A percentile compares a stretch with the other conserved stretches of the same genome.
phyloP scores from a whole-genome alignment of 2,113 vertebrate genomes.

The Petrocephalus microphthalmus region DNA sequence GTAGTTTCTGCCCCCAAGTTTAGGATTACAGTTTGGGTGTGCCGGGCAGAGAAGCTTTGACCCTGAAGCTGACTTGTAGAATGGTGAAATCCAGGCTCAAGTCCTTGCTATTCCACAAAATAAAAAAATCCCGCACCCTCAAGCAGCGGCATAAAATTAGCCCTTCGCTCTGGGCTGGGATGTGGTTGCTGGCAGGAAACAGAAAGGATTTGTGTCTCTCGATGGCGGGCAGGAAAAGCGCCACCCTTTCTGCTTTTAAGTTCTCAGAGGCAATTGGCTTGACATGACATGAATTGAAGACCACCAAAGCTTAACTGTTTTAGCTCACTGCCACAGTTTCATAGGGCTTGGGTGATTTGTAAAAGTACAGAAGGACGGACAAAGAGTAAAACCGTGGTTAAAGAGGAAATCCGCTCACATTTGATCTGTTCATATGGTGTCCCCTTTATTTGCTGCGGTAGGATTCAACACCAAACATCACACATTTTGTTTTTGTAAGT shows the following conservation, averaged over 20 bases:
- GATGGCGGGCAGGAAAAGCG: conserved; percentile 24
- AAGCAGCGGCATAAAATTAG: conserved; percentile 15
- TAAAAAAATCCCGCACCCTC: conserved; percentile 22
- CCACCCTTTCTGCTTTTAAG: conserved; percentile 26
- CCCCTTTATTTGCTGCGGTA: background rate
- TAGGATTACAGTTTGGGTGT: background rate
- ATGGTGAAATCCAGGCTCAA: background rate
- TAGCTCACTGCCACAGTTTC: conserved; percentile 28
- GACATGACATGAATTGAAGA: conserved; percentile 48
- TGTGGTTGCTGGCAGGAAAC: conserved; percentile 34
- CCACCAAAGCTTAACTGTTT: conserved; percentile 37
- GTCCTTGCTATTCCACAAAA: background rate
- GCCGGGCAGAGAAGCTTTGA: background rate
- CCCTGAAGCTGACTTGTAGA: background rate
- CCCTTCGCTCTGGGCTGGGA: conserved; percentile 27
- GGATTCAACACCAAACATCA: background rate
- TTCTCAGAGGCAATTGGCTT: conserved; percentile 43
- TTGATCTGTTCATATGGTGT: background rate
- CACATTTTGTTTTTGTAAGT: background rate
- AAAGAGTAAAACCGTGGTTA: background rate
- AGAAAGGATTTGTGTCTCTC: conserved; percentile 40
- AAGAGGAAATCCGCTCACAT: background rate
- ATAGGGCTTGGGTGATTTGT: background rate
- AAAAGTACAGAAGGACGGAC: background rate
- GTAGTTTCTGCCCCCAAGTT: background rate